phyloP scores from a whole-genome alignment of 2,797 vertebrate species.

The Sciurus carolinensis region DNA sequence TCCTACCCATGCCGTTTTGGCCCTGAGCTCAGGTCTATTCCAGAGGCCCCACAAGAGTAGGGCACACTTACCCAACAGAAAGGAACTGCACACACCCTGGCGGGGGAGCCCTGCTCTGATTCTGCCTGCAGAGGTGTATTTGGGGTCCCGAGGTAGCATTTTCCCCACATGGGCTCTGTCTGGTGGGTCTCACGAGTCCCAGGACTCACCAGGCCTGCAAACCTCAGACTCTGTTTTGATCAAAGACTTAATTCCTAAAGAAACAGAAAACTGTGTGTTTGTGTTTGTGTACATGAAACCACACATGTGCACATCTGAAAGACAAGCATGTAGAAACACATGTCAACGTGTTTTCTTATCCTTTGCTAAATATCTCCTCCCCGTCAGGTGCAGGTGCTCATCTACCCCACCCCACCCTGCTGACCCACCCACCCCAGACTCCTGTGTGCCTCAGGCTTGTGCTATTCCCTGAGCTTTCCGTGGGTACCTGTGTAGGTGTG shows the following conservation, averaged over 20 bases:
- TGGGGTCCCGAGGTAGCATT: neutral
- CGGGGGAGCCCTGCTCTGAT: neutral
- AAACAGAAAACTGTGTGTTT: neutral
- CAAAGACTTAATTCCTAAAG: neutral
- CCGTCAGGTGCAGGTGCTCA: neutral
- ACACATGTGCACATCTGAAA: neutral
- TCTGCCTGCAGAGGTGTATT: neutral
- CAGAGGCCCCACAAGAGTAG: neutral
- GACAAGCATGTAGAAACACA: neutral
- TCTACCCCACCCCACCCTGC: rapidly evolving
- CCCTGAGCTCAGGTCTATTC: neutral
- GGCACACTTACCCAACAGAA: neutral
- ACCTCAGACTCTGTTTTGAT: neutral
- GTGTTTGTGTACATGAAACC: neutral
- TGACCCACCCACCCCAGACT: neutral
- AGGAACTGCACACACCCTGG: neutral
- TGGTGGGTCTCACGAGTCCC: neutral
- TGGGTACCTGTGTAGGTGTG: neutral
- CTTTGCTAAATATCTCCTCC: neutral
- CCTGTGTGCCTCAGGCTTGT: neutral
- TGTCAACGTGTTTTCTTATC: neutral
- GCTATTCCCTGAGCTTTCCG: slow-evolving; percentile 59
- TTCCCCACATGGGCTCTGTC: neutral
- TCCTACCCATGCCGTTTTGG: neutral
- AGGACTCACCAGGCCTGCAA: neutral